Evolutionary conservation across 1,140 invertebrate species (phyloP).

Genomic region (Trachymyrmex septentrionalis): DNA sequence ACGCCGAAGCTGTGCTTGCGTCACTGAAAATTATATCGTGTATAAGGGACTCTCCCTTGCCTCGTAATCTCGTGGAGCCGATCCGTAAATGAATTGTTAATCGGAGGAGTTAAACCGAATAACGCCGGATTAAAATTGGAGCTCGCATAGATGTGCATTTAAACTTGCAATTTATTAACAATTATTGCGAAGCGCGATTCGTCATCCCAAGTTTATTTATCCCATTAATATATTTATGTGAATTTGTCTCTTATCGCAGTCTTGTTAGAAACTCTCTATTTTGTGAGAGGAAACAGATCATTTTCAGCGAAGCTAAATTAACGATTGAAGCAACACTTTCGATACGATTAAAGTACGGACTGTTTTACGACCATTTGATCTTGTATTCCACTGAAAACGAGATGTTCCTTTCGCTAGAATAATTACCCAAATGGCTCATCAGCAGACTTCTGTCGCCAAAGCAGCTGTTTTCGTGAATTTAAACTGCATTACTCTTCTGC

Average conservation of each 20-base stretch:
- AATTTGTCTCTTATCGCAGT: neutral
- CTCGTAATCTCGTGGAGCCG: slow-evolving; percentile 30
- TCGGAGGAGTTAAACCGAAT: slow-evolving; percentile 39
- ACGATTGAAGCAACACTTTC: neutral
- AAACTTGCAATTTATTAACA: slow-evolving; percentile 9
- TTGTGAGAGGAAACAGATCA: neutral
- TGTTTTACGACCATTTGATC: neutral
- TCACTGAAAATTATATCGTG: slow-evolving; percentile 66
- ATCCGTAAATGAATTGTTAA: slow-evolving; percentile 50
- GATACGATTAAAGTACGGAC: neutral
- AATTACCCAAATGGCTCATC: slow-evolving; percentile 25
- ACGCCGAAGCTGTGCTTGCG: slow-evolving; percentile 55
- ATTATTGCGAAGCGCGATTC: neutral
- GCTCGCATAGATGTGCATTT: neutral
- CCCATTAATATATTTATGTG: neutral
- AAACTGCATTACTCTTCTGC: neutral
- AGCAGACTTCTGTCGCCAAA: neutral
- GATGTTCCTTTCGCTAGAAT: neutral
- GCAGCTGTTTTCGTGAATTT: neutral
- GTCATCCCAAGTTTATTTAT: neutral
- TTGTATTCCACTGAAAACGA: neutral
- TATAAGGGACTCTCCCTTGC: slow-evolving; percentile 42
- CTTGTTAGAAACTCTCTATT: neutral
- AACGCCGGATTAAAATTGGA: slow-evolving; percentile 31
- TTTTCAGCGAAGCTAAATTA: neutral